Conservation (phyloP, 2,113 vertebrate species). For the Odocoileus hemionus region DNA sequence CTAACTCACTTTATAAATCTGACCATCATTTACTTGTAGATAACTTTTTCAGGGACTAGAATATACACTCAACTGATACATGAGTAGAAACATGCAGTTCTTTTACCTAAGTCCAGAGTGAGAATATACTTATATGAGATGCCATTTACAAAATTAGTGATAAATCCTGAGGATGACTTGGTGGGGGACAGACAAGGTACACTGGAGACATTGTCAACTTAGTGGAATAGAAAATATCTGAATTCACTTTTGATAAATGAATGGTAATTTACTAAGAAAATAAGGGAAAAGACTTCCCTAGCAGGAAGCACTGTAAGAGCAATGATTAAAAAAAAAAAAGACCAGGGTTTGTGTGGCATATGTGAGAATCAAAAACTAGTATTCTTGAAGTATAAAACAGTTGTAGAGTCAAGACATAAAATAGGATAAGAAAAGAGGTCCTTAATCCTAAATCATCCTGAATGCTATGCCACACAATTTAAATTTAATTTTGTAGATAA, state of each 20-base stretch:
- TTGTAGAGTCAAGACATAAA: neutral
- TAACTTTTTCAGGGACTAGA: neutral
- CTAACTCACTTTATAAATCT: neutral
- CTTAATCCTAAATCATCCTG: neutral
- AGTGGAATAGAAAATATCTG: neutral
- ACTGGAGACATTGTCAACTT: neutral
- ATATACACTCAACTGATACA: neutral
- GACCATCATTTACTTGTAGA: neutral
- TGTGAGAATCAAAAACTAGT: neutral
- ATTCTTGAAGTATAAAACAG: neutral
- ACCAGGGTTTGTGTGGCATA: neutral
- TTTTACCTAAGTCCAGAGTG: neutral
- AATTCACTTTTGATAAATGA: neutral
- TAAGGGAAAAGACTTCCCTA: neutral
- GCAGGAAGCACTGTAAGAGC: neutral
- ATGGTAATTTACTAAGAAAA: neutral
- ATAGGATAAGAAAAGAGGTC: neutral
- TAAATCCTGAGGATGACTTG: neutral
- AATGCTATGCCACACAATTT: neutral
- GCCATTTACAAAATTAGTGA: neutral
- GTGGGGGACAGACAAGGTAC: neutral
- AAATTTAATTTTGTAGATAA: neutral
- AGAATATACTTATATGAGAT: neutral
- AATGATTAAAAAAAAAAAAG: neutral
- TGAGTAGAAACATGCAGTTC: neutral